Percentiles rank a stretch among this genome's conserved stretches.
phyloP scores from a whole-genome alignment of 2,113 vertebrate genomes.

The Rhynchomys soricoides region DNA sequence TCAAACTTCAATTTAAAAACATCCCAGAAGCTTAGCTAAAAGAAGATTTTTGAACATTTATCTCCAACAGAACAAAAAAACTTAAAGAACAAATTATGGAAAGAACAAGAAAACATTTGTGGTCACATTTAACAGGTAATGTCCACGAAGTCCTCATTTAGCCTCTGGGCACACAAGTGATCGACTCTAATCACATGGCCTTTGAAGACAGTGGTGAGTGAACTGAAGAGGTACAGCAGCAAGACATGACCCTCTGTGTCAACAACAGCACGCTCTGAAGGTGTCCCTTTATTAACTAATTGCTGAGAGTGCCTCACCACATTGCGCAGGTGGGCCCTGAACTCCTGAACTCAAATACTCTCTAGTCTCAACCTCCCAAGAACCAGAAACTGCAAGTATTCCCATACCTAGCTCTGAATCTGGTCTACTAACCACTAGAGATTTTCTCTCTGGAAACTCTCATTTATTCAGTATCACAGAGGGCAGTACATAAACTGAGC shows the following conservation, averaged over 20 bases:
- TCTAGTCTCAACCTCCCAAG: background rate
- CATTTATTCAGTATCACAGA: background rate
- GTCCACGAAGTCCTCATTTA: background rate
- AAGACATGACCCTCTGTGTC: fast-evolving
- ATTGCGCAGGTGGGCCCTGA: background rate
- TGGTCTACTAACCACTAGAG: background rate
- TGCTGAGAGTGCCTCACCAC: background rate
- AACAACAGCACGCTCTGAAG: background rate
- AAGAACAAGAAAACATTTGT: background rate
- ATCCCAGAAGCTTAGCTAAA: background rate
- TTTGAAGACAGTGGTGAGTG: background rate
- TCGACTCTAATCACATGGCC: background rate
- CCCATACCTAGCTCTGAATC: background rate
- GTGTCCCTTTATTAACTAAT: background rate
- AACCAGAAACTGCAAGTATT: background rate
- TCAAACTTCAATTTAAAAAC: background rate
- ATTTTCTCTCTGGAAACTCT: background rate
- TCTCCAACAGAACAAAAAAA: background rate
- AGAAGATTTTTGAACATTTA: background rate
- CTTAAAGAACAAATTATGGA: background rate
- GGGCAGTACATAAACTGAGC: background rate
- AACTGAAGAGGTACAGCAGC: too few species aligned
- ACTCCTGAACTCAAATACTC: background rate
- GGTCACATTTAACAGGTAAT: background rate
- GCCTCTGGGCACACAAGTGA: background rate